A percentile compares a stretch with the other conserved stretches of the same genome.
Conservation (phyloP, 2,888 invertebrate genomes). For the Ichneumon xanthorius region DNA sequence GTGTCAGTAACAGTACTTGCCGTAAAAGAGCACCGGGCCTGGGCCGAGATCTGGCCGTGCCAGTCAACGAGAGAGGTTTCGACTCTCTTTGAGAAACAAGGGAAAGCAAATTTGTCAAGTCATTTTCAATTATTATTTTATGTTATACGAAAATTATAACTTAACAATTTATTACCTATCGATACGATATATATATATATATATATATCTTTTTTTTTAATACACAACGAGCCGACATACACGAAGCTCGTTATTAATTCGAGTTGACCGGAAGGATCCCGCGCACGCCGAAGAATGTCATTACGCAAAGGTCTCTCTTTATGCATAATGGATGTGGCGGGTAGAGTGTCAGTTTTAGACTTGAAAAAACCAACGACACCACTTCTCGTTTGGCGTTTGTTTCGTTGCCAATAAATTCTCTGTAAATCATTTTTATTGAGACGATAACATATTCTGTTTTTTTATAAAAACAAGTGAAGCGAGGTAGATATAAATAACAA, state of each 20-base stretch:
- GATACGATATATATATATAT: too few species aligned
- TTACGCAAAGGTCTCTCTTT: slow-evolving; percentile 60
- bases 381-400: not conserved
- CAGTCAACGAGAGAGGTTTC: slow-evolving; percentile 69
- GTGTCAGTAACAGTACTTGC: slow-evolving; percentile 82
- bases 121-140: not conserved
- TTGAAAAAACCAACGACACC: slow-evolving; percentile 30
- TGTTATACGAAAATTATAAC: too few species aligned
- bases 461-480: not conserved
- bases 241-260: slow-evolving; percentile 31
- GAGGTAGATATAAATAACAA: not conserved
- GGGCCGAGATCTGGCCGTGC: slow-evolving; percentile 64
- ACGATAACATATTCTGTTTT: not conserved
- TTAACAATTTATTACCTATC: too few species aligned
- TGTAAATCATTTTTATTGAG: not conserved
- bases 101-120: slow-evolving; percentile 18
- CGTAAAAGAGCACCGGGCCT: slow-evolving; percentile 74
- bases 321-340: slow-evolving; percentile 63
- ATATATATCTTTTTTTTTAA: too few species aligned
- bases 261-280: slow-evolving; percentile 52
- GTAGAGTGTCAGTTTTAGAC: slow-evolving; percentile 53
- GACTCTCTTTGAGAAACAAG: slow-evolving; percentile 54
- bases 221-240: not conserved
- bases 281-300: slow-evolving; percentile 60
- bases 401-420: not conserved